Evolutionary conservation across 2,113 vertebrate genomes (phyloP).

Genomic region (Colius striatus): DNA sequence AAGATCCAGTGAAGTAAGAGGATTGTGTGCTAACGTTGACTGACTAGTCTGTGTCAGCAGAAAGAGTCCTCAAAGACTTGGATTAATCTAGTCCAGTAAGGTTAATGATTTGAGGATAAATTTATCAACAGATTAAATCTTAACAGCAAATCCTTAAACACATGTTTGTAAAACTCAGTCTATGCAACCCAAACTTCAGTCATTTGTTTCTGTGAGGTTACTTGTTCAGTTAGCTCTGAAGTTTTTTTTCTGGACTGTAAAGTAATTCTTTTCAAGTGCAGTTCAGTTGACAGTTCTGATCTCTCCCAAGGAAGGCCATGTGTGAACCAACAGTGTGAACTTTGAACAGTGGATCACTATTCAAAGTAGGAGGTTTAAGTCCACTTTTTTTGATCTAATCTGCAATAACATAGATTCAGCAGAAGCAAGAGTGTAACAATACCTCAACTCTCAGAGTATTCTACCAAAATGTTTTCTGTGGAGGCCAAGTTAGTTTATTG

Average conservation of each 20-base stretch:
- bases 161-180: accelerated
- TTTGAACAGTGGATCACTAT: background rate
- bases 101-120: background rate
- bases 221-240: background rate
- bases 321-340: background rate
- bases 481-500: background rate
- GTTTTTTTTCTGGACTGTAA: background rate
- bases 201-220: background rate
- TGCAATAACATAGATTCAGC: background rate
- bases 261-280: background rate
- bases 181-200: background rate
- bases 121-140: background rate
- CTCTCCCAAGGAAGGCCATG: background rate
- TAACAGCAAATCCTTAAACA: background rate
- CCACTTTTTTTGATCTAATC: background rate
- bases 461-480: background rate
- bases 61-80: background rate
- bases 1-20: background rate
- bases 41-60: background rate
- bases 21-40: background rate
- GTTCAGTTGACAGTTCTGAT: background rate
- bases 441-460: background rate
- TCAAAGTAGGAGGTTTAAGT: background rate
- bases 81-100: too few species aligned
- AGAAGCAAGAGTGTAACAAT: background rate